Conservation (phyloP, 2,113 vertebrate species). For the Hipposideros armiger region DNA sequence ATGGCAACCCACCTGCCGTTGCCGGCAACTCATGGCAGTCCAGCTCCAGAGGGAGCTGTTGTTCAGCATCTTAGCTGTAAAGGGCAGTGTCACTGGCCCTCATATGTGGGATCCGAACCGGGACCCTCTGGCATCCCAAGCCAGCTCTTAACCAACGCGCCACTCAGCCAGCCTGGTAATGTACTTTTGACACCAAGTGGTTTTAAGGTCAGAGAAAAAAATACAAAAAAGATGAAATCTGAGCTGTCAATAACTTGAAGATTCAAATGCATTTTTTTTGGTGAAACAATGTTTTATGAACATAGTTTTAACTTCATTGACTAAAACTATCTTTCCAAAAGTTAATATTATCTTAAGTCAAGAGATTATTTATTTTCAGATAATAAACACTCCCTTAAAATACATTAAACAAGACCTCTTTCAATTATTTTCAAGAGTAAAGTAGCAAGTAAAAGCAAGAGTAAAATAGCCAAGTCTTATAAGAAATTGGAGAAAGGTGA, state of each 20-base stretch:
- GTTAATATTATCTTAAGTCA: background rate
- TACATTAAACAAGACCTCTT: background rate
- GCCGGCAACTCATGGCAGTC: no score
- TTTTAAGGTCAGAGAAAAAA: slow-evolving; percentile 16
- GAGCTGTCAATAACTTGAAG: slow-evolving; percentile 27
- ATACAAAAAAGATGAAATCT: background rate
- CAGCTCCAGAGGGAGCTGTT: no score
- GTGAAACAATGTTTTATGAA: background rate
- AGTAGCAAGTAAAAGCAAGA: background rate
- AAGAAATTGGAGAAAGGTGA: background rate
- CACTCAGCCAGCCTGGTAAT: background rate
- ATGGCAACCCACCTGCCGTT: no score
- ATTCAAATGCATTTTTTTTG: background rate
- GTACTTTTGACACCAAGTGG: background rate
- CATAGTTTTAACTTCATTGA: background rate
- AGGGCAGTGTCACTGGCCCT: no score
- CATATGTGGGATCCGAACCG: no score
- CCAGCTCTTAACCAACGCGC: no score
- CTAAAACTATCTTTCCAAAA: background rate
- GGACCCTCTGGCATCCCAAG: no score
- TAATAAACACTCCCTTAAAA: background rate
- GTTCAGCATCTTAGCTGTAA: no score
- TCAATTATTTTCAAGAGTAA: background rate
- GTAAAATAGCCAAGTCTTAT: accelerated
- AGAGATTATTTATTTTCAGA: background rate